These are phyloP conservation scores for Aramus guarauna DNA, from an alignment of 2,113 vertebrate genomes.

Conservation along the genomic window DNA sequence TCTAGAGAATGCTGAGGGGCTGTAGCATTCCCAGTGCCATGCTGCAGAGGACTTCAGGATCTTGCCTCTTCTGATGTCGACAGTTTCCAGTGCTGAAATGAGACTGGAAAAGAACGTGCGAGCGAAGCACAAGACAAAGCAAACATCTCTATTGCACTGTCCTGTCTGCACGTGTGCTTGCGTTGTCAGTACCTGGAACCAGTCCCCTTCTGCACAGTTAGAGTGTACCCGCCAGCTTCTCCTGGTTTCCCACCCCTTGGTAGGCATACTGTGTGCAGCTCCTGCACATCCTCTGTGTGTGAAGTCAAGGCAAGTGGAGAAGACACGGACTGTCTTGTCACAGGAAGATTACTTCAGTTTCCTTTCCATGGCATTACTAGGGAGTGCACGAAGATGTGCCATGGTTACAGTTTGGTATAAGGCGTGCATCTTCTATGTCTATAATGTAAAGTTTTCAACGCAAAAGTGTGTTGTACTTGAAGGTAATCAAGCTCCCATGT, in stretches of 20 bases:
- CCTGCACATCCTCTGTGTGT: neutral
- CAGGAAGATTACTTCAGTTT: neutral
- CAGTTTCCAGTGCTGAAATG: slow-evolving; percentile 30
- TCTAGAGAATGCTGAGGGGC: neutral
- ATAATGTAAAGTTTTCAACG: neutral
- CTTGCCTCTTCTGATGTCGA: slow-evolving; percentile 37
- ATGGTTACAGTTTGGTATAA: neutral
- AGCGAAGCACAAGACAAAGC: neutral
- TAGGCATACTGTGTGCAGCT: neutral
- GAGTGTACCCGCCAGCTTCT: neutral
- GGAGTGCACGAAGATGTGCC: fast-evolving
- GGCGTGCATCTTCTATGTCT: neutral
- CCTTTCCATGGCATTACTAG: neutral
- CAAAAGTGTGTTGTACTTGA: neutral
- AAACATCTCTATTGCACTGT: neutral
- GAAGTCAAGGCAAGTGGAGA: neutral
- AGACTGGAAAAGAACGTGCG: neutral
- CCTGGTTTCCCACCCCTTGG: neutral
- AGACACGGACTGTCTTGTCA: neutral
- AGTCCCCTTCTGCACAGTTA: neutral
- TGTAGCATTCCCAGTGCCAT: neutral
- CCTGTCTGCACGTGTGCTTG: neutral
- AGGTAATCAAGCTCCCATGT: neutral
- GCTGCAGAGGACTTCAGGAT: slow-evolving; percentile 11
- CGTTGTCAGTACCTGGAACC: neutral